Evolutionary conservation across 2,888 invertebrate genomes (phyloP), one percentile per base, ranked within the genome.

Genomic region (Griposia aprilina): DNA sequence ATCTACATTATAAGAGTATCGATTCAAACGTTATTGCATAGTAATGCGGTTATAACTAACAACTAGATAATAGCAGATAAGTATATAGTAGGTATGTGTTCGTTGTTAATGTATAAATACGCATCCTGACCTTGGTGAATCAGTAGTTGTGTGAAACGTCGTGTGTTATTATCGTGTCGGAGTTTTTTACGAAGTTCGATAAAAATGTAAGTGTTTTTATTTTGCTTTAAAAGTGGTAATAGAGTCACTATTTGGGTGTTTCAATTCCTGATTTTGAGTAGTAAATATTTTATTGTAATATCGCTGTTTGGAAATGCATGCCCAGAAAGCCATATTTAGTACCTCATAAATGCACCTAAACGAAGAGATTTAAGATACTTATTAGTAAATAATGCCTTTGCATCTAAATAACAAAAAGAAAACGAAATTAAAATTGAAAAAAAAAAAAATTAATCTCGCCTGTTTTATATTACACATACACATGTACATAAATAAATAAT

Each of bases 41-140:
- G 17, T 45, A 3, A n/a, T 48, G 8, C 20, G 7, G 3, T 48
- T n/a, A 48, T 20, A 8, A 0, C 13, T 52, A 13, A 10, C 23
- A 23, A 62, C 11, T 52, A 30, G n/a, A 50, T 68, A 50, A 50
- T 30, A 15, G 13, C 30, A 20, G 26, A 68, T 30, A 30, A 23
- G 30, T 68, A 50, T 15, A 26, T 15, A 36, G 11, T 11, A n/a
- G 7, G 8, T 60, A 26, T 63, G 41, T 60, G 60, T 13, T 13
- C 41, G 30, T 50, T 30, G 1, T 50, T 5, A 20, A 75, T 36
- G 17, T 70, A 79, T 67, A 80, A 60, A 62, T 55, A 70, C 13
- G 15, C 23, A 60, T 23, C 8, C 3, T 45, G 50, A 45, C 55
- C 67, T 82, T 57, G 66, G 41, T 15, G 45, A 17, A 2, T 57